These are phyloP conservation scores for Lerema accius DNA, from an alignment of 1,140 invertebrate genomes.

Conservation along the genomic window DNA sequence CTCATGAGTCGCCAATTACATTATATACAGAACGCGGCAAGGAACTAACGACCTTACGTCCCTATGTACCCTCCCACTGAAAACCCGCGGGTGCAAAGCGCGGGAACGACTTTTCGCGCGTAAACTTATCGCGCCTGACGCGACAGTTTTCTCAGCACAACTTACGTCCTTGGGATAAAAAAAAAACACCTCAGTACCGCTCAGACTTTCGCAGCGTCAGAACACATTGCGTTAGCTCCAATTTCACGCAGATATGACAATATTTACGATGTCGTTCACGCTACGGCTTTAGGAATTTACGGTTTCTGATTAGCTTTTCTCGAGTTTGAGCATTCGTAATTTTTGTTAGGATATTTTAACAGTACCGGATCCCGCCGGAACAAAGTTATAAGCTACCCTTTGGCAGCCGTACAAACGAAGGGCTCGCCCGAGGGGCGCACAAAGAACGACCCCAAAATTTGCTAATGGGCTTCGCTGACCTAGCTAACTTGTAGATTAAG, in stretches of 20 bases:
- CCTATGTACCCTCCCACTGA: conserved; percentile 47
- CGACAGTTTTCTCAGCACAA: conserved; percentile 53
- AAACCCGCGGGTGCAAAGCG: conserved; percentile 66
- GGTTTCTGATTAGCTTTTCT: conserved; percentile 42
- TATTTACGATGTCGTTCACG: neutral
- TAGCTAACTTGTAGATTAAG: conserved; percentile 61
- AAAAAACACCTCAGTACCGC: conserved; percentile 1
- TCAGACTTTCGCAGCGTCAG: conserved; percentile 7
- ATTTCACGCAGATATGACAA: conserved; percentile 8
- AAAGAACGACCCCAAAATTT: conserved; percentile 60
- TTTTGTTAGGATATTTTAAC: conserved; percentile 7
- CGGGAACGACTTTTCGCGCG: conserved; percentile 75
- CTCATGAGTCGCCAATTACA: conserved; percentile 53
- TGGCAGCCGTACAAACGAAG: conserved; percentile 40
- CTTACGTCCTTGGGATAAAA: conserved; percentile 26
- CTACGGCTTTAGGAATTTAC: conserved; percentile 31
- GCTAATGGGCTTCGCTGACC: conserved; percentile 58
- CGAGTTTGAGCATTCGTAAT: neutral
- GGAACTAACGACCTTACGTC: conserved; percentile 36
- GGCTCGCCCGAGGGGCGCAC: conserved; percentile 58
- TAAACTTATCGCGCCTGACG: conserved; percentile 60
- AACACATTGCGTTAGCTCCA: conserved; percentile 3
- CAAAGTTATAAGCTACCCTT: conserved; percentile 53
- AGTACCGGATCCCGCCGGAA: conserved; percentile 15
- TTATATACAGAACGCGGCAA: conserved; percentile 54